A percentile compares a stretch with the other conserved stretches of the same genome.
These are phyloP conservation scores for Nycticebus coucang DNA, from an alignment of 2,113 vertebrate species.

Conservation along the genomic window DNA sequence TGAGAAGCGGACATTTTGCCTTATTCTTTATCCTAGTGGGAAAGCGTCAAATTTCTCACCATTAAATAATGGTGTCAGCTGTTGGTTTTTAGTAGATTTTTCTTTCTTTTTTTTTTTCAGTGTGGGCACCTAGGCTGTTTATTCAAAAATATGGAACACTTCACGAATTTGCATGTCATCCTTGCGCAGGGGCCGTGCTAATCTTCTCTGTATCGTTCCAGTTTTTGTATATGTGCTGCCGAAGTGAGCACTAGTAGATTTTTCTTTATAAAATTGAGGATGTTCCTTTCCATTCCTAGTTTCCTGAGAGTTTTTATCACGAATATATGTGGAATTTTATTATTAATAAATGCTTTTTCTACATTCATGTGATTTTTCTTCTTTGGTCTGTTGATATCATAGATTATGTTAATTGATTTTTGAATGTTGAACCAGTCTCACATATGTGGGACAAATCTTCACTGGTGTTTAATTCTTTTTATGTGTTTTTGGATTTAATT, in stretches of 20 bases:
- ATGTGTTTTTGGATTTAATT: background rate
- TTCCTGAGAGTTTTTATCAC: background rate
- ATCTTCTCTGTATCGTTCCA: no score
- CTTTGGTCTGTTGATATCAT: background rate
- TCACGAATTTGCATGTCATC: no score
- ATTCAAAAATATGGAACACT: no score
- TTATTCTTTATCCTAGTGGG: background rate
- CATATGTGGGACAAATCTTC: background rate
- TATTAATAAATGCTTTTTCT: background rate
- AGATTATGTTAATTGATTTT: background rate
- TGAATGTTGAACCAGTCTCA: background rate
- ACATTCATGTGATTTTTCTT: slow-evolving; percentile 32
- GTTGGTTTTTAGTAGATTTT: background rate
- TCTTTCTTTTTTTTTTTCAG: background rate
- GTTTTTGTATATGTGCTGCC: no score
- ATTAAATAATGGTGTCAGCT: background rate
- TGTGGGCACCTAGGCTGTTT: no score
- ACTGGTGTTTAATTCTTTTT: background rate
- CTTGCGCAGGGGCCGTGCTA: no score
- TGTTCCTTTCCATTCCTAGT: background rate
- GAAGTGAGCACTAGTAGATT: background rate
- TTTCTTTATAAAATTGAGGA: background rate
- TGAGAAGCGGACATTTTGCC: background rate
- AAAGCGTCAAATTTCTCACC: background rate
- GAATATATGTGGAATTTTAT: background rate